phyloP scores from a whole-genome alignment of 2,797 vertebrate species.

The Gobio occitaniae region DNA sequence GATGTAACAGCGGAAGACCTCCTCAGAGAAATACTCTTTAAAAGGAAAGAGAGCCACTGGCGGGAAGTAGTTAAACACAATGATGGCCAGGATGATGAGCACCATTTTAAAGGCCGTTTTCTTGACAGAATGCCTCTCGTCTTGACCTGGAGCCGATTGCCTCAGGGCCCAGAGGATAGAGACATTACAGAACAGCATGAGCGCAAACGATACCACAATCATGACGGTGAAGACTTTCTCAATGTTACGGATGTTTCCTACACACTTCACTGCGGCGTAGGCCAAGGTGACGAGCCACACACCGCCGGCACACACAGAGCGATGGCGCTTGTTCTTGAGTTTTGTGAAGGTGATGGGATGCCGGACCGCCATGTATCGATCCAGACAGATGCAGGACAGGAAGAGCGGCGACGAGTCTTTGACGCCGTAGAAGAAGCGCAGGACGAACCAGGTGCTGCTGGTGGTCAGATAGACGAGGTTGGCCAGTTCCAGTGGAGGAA shows the following conservation, averaged over 20 bases:
- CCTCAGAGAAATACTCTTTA: constrained; percentile 67
- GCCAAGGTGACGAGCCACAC: constrained; percentile 75
- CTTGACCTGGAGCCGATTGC: constrained; percentile 69
- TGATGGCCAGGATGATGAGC: constrained; percentile 79
- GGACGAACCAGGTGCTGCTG: constrained; percentile 71
- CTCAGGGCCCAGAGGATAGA: constrained; percentile 74
- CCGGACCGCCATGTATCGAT: constrained; percentile 80
- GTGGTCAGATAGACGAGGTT: constrained; percentile 72
- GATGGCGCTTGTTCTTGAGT: constrained; percentile 75
- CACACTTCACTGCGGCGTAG: constrained; percentile 71
- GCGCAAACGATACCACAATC: constrained; percentile 73
- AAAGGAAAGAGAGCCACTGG: constrained; percentile 80
- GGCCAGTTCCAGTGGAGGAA: constrained; percentile 74
- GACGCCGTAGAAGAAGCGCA: constrained; percentile 79
- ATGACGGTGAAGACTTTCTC: constrained; percentile 75
- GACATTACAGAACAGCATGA: constrained; percentile 82
- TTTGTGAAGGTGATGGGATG: constrained; percentile 79
- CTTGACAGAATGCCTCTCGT: constrained; percentile 81
- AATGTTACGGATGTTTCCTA: constrained; percentile 68
- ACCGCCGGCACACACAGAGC: constrained; percentile 58
- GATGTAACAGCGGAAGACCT: constrained; percentile 77
- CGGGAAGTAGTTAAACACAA: constrained; percentile 81
- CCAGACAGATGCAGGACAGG: constrained; percentile 81
- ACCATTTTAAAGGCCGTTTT: constrained; percentile 82
- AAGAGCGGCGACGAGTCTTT: constrained; percentile 80